Percentiles rank a stretch among this genome's conserved stretches.
Conservation (phyloP, 2,113 vertebrate genomes). For the Serilophus lunatus region DNA sequence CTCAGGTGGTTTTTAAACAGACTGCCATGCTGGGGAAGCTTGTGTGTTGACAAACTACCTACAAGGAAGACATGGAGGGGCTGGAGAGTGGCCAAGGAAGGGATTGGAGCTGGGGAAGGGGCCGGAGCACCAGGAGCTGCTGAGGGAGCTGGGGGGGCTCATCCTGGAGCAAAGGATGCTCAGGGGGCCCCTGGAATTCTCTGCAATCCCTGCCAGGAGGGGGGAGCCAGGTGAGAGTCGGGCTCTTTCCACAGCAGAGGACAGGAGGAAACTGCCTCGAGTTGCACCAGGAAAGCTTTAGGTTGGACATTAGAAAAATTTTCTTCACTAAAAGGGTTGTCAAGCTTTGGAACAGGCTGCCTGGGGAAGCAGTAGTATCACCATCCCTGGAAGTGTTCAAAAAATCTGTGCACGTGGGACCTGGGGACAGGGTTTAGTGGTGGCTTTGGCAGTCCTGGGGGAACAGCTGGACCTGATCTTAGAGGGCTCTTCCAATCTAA, state of each 20-base stretch:
- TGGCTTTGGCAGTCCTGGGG: neutral
- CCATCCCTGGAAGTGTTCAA: accelerated
- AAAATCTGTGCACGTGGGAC: neutral
- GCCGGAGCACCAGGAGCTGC: too few relatives aligned
- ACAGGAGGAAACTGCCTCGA: neutral
- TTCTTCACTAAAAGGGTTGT: neutral
- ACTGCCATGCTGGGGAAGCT: neutral
- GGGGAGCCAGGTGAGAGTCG: neutral
- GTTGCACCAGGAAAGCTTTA: accelerated
- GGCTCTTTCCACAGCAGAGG: neutral
- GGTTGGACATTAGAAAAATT: neutral
- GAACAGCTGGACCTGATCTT: accelerated
- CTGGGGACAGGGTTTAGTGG: accelerated
- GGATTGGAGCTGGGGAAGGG: too few relatives aligned
- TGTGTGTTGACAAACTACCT: neutral
- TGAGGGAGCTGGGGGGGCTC: neutral
- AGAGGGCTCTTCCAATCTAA: neutral
- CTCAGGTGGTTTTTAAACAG: neutral
- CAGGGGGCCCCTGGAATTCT: neutral
- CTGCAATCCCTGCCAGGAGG: neutral
- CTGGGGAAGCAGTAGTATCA: neutral
- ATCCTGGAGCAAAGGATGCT: neutral
- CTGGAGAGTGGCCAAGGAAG: accelerated
- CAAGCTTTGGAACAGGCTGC: neutral
- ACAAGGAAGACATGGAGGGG: neutral